Evolutionary conservation across 2,113 vertebrate genomes (phyloP).

Genomic region (Sphaerodactylus townsendi): DNA sequence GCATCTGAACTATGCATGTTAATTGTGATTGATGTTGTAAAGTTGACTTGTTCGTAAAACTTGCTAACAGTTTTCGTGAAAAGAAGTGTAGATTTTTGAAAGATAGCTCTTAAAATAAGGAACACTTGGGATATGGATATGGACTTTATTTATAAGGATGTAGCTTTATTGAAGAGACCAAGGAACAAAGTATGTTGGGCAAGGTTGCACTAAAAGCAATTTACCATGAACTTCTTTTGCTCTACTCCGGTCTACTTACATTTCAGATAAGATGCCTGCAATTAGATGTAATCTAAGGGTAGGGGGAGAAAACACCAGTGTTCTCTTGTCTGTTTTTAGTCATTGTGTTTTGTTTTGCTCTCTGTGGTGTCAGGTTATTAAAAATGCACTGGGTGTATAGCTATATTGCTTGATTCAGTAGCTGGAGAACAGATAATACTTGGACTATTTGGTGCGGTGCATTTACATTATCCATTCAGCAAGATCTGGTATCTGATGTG

Average conservation of each 20-base stretch:
- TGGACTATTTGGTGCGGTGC: conserved; percentile 61
- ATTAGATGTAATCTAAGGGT: conserved; percentile 47
- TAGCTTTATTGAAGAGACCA: conserved; percentile 19
- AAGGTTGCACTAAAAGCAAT: conserved; percentile 2
- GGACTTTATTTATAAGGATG: conserved; percentile 28
- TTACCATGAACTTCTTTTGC: conserved; percentile 42
- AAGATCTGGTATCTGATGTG: conserved; percentile 64
- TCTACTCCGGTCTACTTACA: conserved; percentile 41
- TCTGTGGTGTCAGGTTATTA: conserved; percentile 69
- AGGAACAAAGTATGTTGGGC: conserved; percentile 10
- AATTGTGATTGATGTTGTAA: background rate
- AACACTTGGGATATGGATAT: conserved; percentile 16
- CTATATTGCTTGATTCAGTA: conserved; percentile 57
- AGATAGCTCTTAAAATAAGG: conserved; percentile 14
- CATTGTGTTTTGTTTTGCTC: conserved; percentile 58
- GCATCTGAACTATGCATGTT: background rate
- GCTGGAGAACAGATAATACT: conserved; percentile 63
- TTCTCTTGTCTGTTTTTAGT: conserved; percentile 50
- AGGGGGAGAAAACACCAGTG: conserved; percentile 52
- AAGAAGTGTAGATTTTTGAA: conserved; percentile 39
- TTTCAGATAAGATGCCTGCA: conserved; percentile 58
- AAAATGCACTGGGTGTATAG: conserved; percentile 65
- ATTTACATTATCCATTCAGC: conserved; percentile 66
- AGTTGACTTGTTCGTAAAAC: conserved; percentile 7
- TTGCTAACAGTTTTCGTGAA: background rate